Base-by-base conservation (phyloP, 2,888 invertebrate species). In the Pandemis cinnamomeana region DNA sequence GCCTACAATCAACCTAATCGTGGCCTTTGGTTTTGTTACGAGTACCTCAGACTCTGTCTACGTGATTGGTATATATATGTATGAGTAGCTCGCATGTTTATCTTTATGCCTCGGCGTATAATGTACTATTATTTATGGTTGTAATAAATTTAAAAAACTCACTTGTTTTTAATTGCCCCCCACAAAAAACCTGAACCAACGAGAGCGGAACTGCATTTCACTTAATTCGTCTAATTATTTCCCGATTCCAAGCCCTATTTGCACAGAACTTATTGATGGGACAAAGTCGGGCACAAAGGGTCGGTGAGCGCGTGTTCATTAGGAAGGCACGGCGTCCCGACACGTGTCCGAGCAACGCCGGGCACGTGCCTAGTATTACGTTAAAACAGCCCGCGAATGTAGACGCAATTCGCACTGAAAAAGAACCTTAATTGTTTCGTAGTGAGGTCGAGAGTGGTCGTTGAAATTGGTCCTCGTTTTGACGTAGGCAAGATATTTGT, bases 261-360 rank as follows among this genome's bases (percentile, higher is more conserved):
- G 61, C 55, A 20, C 55, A 48, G 64, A 71, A 60, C 71, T 72
- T 62, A 67, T 44, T 46, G 42, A 71, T 44, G 63, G 71, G 60
- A 60, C 69, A 69, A 70, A 66, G 51, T 6, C 60, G 48, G 67
- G 27, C 72, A 72, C 67, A 68, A 72, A 63, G 72, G 53, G n/a
- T 55, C 55, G 46, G 58, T 84, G 84, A 82, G 82, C 84, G 78
- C 87, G 84, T 86, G 86, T 86, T 91, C 90, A 89, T 91, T 91
- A 92, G 88, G 81, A 83, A 83, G 86, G 87, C 83, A 83, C 87
- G 89, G 87, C 89, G 85, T 87, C 58, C 5, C 79, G 67, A 77
- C 89, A 83, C 87, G 90, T 86, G 89, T 71, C 71, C 77, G 71
- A 72, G 11, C 42, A 55, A 42, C 48, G 69, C 13, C 51, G 20